Evolutionary conservation across 2,113 vertebrate genomes (phyloP), one percentile per base, ranked within the genome.

Genomic region (Cochlearius cochlearius): DNA sequence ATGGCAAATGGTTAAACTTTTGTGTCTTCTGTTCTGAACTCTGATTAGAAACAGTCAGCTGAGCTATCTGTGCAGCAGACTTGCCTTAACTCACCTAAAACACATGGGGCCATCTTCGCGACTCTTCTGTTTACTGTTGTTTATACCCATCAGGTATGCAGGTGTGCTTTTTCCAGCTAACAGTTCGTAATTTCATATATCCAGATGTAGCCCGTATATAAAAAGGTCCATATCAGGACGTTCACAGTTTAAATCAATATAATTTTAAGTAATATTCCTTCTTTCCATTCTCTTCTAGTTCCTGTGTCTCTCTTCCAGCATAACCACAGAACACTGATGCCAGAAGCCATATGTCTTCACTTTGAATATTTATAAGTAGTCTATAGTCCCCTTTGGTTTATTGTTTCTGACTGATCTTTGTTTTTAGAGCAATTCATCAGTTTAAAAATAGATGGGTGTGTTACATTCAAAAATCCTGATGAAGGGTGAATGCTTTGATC

Each of bases 391-490:
- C 27, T 94, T 95, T 72, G 58, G 79, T 94, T 90, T 96, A 91
- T 92, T 91, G 50, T 88, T 94, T 92, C 91, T 97, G 94, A 89
- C 64, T 96, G 86, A 78, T 90, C 82, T 96, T 86, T 95, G 86
- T 84, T 97, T 94, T 93, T 75, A 80, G 75, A 97, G 56, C 67
- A 94, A 97, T 97, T 94, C 10, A 88, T 97, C 83, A 77, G 47
- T 93, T 95, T 96, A 96, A 62, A 92, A 95, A 92, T 94, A 95
- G 58, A 77, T 76, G 47, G 18, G 25, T 50, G 13, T n/a, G 30
- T 94, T 93, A 63, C 45, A 74, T 71, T 87, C 17, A 88, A 94
- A 93, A 92, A 90, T 90, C 50, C 29, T 14, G 15, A 43, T 62
- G 38, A 93, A 62, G 32, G 27, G 90, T 66, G 62, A 85, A 66